phyloP scores from a whole-genome alignment of 2,113 vertebrate genomes.

The Thalassarche chlororhynchos region DNA sequence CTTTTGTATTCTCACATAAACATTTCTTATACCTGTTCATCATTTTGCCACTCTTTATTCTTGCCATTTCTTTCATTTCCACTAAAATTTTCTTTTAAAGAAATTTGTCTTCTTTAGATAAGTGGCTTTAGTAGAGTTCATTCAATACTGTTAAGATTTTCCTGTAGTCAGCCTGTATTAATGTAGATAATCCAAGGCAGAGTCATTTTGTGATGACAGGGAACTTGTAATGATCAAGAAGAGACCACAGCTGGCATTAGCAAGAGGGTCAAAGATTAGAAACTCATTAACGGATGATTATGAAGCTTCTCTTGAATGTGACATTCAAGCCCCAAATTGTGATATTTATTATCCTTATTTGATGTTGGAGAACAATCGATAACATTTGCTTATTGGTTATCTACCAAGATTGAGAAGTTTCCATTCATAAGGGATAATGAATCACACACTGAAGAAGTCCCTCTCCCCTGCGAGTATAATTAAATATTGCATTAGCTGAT shows the following conservation, averaged over 20 bases:
- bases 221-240: background rate
- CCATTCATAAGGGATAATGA: slow-evolving; percentile 43
- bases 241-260: background rate
- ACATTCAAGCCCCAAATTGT: background rate
- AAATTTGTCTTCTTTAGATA: background rate
- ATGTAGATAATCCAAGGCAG: background rate
- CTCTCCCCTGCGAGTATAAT: background rate
- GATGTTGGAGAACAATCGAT: slow-evolving; percentile 32
- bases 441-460: slow-evolving; percentile 16
- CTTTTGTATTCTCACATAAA: background rate
- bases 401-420: slow-evolving; percentile 24
- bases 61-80: background rate
- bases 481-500: slow-evolving; percentile 45
- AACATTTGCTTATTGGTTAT: slow-evolving; percentile 39
- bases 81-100: background rate
- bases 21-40: background rate
- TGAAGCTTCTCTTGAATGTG: background rate
- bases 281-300: slow-evolving; percentile 30
- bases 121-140: background rate
- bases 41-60: background rate
- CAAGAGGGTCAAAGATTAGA: slow-evolving; percentile 8
- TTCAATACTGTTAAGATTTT: background rate
- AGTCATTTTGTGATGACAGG: background rate
- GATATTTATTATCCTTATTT: slow-evolving; percentile 53
- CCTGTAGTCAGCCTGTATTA: background rate